Conservation (phyloP, 2,797 vertebrate species). For the Ataeniobius toweri region DNA sequence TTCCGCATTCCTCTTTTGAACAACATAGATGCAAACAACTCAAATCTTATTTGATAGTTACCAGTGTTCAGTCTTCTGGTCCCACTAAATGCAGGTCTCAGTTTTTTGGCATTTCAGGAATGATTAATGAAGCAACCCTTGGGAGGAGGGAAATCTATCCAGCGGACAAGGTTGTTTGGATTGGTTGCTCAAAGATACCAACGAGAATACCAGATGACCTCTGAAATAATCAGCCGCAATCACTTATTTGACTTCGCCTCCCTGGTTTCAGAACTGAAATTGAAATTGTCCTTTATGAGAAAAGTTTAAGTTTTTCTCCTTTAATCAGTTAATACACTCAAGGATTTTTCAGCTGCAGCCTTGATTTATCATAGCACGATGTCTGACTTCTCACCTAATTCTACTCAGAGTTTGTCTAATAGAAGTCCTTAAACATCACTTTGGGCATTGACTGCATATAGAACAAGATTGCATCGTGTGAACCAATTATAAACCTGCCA, state of each 20-base stretch:
- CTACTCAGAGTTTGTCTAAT: not conserved
- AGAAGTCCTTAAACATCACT: not conserved
- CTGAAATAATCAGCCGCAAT: conserved; percentile 58
- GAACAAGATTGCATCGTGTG: not conserved
- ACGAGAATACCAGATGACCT: conserved; percentile 50
- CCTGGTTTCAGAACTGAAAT: conserved; percentile 10
- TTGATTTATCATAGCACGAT: not conserved
- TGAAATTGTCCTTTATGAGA: conserved; percentile 22
- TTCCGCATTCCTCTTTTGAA: conserved; percentile 9
- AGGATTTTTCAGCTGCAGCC: not conserved
- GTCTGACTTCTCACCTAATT: not conserved
- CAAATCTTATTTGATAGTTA: not conserved
- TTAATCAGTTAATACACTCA: not conserved
- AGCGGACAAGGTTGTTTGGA: conserved; percentile 55
- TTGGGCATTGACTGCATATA: not conserved
- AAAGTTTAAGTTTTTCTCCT: not conserved
- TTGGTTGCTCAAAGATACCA: conserved; percentile 54
- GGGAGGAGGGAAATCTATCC: conserved; percentile 44
- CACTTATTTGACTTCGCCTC: conserved; percentile 13
- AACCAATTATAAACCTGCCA: too few relatives aligned
- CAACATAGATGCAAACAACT: not conserved
- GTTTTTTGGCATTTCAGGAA: conserved; percentile 27
- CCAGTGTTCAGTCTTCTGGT: not conserved
- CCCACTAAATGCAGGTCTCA: conserved; percentile 17
- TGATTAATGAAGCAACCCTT: conserved; percentile 64